Base-by-base conservation (phyloP, 2,888 invertebrate genomes). In the Rhagonycha lutea region DNA sequence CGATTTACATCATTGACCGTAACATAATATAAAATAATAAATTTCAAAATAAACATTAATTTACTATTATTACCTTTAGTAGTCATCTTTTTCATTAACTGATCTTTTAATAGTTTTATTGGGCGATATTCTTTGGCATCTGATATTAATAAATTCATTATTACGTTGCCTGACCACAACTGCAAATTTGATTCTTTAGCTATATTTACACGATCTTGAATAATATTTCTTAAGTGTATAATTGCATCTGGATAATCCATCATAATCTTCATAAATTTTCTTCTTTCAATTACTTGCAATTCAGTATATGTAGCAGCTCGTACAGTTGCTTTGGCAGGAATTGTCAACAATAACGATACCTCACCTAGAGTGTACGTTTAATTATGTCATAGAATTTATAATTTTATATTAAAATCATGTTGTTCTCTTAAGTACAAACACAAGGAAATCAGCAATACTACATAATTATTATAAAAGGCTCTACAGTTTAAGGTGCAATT, bases 281-380 rank as follows among this genome's bases (percentile, higher is more conserved):
- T 29, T 61, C 75, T 14, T 65, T 75, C 65, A 14, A 75, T 75
- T 29, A 75, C 47, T 67, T 72, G 75, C 24, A 75, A 68, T 84
- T 90, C 90, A 0, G 89, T 89, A 75, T 90, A 90, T 10, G 88
- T 88, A 10, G 89, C 88, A 14, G 90, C 90, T 85, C 89, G 89
- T 4, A 90, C 89, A 62, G 90, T 89, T 71, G 89, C 89, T 79
- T 89, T 87, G 7, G 90, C 89, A 79, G 90, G 90, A 79, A 90
- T 86, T 76, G 89, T 90, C 79, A 89, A 88, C 61, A 89, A 86
- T 74, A 90, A 82, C 26, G 89, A 85, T 79, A 89, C 88, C 87
- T 90, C 90, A 5, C 75, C 75, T 75, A 72, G 12, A 70, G 18
- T 4, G 26, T 26, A 26, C 7, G 3, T 7, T 26, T 26, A 26